phyloP scores from a whole-genome alignment of 2,113 vertebrate genomes.

The Oreotragus oreotragus region DNA sequence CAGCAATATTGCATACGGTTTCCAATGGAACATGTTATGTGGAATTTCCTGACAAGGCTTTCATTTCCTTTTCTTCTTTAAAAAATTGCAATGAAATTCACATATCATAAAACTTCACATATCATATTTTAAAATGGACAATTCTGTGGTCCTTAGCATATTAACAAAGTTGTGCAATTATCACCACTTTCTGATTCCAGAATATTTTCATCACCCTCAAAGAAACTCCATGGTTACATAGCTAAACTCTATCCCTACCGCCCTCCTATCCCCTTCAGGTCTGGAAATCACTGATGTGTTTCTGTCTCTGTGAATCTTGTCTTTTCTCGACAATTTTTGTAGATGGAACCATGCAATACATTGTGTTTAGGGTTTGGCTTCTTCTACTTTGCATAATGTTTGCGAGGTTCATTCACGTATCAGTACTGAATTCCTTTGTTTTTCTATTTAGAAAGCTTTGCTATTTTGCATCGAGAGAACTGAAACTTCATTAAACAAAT shows the following conservation, averaged over 20 bases:
- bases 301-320: neutral
- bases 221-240: neutral
- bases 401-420: neutral
- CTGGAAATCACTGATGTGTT: neutral
- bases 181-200: neutral
- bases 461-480: slow-evolving; percentile 34
- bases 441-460: neutral
- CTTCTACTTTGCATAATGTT: neutral
- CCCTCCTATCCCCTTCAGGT: neutral
- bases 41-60: neutral
- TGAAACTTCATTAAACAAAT: neutral
- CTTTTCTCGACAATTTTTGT: neutral
- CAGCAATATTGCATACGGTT: neutral
- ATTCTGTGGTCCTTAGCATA: neutral
- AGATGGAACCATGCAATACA: no score
- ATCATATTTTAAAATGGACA: neutral
- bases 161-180: neutral
- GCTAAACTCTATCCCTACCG: neutral
- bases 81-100: neutral
- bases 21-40: neutral
- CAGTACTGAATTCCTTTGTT: neutral
- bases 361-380: neutral
- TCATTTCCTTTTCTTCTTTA: neutral
- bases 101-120: neutral
- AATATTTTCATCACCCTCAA: neutral